phyloP scores from a whole-genome alignment of 1,140 invertebrate genomes.

The Ceratoteleas bidentatus region DNA sequence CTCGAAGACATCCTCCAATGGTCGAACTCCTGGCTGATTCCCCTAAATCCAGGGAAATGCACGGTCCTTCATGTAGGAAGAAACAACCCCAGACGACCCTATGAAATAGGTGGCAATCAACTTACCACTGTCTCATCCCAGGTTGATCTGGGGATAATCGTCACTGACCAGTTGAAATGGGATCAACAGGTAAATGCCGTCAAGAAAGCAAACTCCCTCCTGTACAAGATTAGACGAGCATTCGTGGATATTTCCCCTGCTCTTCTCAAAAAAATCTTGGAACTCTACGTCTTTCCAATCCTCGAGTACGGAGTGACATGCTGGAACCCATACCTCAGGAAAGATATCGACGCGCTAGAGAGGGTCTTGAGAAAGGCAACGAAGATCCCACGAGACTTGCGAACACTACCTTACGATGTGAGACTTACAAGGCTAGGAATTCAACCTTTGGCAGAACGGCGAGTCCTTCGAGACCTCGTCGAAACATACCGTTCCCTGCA shows the following conservation, averaged over 20 bases:
- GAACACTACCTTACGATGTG: background rate
- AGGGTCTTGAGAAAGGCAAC: background rate
- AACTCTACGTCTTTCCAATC: background rate
- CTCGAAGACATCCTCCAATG: no score
- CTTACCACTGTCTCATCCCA: background rate
- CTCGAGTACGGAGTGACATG: background rate
- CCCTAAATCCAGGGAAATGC: background rate
- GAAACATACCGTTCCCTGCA: background rate
- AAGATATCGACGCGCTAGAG: background rate
- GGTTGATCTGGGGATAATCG: background rate
- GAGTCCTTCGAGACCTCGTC: background rate
- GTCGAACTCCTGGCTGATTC: no score
- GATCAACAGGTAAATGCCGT: background rate
- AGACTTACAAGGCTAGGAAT: background rate
- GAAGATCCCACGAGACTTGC: background rate
- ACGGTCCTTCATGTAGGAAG: conserved; percentile 1
- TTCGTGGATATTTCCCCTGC: background rate
- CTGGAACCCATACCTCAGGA: background rate
- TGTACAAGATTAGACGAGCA: background rate
- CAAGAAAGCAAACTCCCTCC: background rate
- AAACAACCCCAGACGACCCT: background rate
- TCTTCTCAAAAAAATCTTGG: background rate
- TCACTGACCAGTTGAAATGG: background rate
- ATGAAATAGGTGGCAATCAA: background rate
- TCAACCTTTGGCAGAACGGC: background rate